Base-by-base conservation (phyloP, 2,888 invertebrate species). In the Pyralis farinalis region DNA sequence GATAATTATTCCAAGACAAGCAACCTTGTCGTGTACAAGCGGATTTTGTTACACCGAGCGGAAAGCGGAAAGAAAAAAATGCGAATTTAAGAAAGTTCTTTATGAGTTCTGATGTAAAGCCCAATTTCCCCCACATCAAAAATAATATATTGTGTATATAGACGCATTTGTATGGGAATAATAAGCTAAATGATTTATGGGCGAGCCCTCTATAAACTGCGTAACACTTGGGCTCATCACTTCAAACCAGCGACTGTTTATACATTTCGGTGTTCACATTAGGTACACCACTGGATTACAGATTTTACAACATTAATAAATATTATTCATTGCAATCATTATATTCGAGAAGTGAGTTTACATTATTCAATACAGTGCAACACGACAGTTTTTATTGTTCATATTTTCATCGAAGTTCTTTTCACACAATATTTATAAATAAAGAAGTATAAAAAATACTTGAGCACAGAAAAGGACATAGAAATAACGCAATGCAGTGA, bases 401-500 rank as follows among this genome's bases (percentile, higher is more conserved):
- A 36, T 10, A 8, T 29, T 12, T 28, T 29, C 10, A 16, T 10
- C 10, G 4, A 16, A 16, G 11, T n/a, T 11, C 20, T 20, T 7
- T n/a, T 20, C 29, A 36, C 20, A 8, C n/a, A 35, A 16, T 33
- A 16, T 16, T 20, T 6, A 37, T n/a, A 37, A 3, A 37, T 30
- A 37, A 25, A 25, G 37, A 31, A 37, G 32, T 44, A 48, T 40
- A 46, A 44, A n/a, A 45, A 44, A 46, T 44, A 47, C 43, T 48
- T 46, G 46, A 48, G 55, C 58, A 52, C 44, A 53, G 49, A 51
- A 51, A 53, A 40, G 34, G 27, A 35, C 37, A 35, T 42, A 39
- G 34, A 37, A 44, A 39, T 47, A 51, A 43, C 47, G 33, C 55
- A 54, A 49, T 47, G 52, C 47, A 49, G 51, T 51, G 49, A 60